These are phyloP conservation scores for Rousettus madagascariensis DNA, from an alignment of 2,797 vertebrate genomes.

Conservation along the genomic window DNA sequence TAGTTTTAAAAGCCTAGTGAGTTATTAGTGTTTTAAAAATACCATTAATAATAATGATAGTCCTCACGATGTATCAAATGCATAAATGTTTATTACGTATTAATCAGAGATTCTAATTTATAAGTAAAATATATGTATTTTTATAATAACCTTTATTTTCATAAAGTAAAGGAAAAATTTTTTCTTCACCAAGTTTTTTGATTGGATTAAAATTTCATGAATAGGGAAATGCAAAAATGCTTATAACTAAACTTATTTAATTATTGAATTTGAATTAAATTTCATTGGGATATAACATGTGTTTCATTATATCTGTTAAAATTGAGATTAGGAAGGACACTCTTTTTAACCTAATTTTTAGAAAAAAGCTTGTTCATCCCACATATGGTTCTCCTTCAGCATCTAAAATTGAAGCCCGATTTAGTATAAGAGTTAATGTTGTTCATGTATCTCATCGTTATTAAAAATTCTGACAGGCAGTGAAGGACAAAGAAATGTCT, in stretches of 20 bases:
- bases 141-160: neutral
- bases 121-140: neutral
- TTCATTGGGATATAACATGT: neutral
- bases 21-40: slow-evolving; percentile 11
- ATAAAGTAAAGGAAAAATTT: slow-evolving; percentile 7
- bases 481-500: neutral
- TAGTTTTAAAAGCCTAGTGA: neutral
- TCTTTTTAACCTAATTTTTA: neutral
- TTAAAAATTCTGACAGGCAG: neutral
- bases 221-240: neutral
- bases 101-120: neutral
- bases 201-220: neutral
- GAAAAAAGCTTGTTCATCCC: neutral
- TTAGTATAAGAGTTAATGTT: neutral
- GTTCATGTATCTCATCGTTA: neutral
- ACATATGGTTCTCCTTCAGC: neutral
- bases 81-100: neutral
- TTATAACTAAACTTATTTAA: neutral
- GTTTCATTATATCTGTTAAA: neutral
- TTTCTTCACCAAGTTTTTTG: neutral
- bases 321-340: neutral
- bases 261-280: slow-evolving; percentile 6
- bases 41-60: neutral
- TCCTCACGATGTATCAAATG: neutral
- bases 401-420: neutral